Base-by-base conservation (phyloP, 2,113 vertebrate species). In the Xiphophorus couchianus region DNA sequence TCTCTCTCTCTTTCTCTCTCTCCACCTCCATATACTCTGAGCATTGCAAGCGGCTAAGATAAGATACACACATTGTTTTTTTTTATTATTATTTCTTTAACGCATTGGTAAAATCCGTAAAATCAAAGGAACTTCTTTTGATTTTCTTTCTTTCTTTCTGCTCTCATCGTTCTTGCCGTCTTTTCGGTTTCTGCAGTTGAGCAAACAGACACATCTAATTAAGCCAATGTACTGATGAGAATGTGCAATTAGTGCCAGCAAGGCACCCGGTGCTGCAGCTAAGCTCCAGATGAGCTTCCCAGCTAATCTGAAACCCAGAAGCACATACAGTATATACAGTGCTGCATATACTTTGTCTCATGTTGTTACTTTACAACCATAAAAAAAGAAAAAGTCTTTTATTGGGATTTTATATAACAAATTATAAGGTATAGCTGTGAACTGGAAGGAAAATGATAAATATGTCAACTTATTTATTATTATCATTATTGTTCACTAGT, bases 221-320 rank as follows among this genome's bases (percentile, higher is more conserved):
- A 92, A 91, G 83, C 76, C 69, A 72, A 76, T 72, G 66, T 75
- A 85, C 76, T 89, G 84, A 91, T 85, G 80, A 85, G 83, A 70
- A 83, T 62, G 85, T 79, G 89, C 90, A 87, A 88, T 90, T 88
- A 89, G 86, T 72, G 83, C 71, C 86, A 89, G 73, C 80, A 77
- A 72, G 76, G 82, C 62, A 81, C 78, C 69, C 54, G 62, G 76
- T 73, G 25, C 73, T 66, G 81, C 78, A 83, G 80, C 77, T 65
- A 79, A 58, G 51, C 51, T 58, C 51, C 77, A 84, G 77, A 88
- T 86, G 77, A 83, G 84, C 83, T 73, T 72, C 35, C 77, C 66
- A 17, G 1, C 58, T 13, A 10, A 17, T 12, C 29, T 65, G 7
- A 72, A 64, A 73, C 68, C 81, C 66, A 58, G 73, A 72, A 25